Evolutionary conservation across 1,140 invertebrate genomes (phyloP).

Genomic region (Reticulitermes speratus): DNA sequence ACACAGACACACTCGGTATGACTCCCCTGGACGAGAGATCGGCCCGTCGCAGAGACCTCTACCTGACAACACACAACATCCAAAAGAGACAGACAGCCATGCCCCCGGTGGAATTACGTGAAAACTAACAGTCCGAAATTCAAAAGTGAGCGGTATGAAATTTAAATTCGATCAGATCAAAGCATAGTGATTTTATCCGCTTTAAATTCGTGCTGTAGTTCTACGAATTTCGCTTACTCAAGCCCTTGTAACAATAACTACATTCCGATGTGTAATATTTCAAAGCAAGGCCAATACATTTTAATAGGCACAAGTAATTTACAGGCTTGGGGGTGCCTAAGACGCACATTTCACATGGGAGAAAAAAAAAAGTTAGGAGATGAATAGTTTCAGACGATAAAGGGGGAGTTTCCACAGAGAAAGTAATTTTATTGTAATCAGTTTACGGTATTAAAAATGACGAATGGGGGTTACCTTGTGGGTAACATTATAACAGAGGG

Average conservation of each 20-base stretch:
- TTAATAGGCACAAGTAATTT: background rate
- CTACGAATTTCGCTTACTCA: too few relatives aligned
- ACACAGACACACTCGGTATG: too few relatives aligned
- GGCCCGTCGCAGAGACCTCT: too few relatives aligned
- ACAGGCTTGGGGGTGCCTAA: background rate
- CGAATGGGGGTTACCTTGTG: conserved; percentile 1
- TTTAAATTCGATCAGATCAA: background rate
- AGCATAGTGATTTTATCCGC: background rate
- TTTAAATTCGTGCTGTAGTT: background rate
- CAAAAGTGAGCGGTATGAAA: too few relatives aligned
- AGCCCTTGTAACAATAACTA: too few relatives aligned
- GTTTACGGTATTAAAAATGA: background rate
- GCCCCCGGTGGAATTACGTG: too few relatives aligned
- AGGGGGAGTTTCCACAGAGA: background rate
- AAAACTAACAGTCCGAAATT: too few relatives aligned
- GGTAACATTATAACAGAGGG: background rate
- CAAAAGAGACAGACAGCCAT: too few relatives aligned
- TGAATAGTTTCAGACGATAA: background rate
- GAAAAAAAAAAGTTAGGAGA: too few relatives aligned
- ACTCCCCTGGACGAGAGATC: too few relatives aligned
- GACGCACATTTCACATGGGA: background rate
- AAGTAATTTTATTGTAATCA: conserved; percentile 20
- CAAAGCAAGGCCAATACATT: background rate
- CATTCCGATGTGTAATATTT: background rate
- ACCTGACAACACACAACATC: too few relatives aligned